Conservation (phyloP, 2,113 vertebrate species). For the Tichodroma muraria region DNA sequence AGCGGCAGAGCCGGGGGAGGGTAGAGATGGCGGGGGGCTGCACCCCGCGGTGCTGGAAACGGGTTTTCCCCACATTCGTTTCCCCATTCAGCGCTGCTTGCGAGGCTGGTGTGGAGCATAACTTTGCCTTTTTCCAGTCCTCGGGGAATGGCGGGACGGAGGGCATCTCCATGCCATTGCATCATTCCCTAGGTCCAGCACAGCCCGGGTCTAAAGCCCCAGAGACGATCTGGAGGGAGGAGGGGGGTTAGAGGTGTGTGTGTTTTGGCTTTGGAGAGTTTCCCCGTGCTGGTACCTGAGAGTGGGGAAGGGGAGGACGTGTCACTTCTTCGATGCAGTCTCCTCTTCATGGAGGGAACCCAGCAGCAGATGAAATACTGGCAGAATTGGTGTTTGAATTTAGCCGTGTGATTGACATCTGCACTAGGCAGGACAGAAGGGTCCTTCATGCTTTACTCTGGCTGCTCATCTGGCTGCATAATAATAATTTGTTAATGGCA, state of each 20-base stretch:
- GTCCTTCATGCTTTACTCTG: background rate
- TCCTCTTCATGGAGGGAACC: background rate
- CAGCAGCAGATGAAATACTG: background rate
- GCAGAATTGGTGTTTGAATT: background rate
- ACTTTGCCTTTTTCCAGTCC: slow-evolving; percentile 18
- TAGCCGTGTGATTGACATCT: background rate
- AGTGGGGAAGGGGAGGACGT: background rate
- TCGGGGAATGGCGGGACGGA: background rate
- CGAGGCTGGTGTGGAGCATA: background rate
- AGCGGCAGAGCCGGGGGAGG: background rate
- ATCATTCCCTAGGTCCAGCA: background rate
- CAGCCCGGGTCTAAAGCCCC: background rate
- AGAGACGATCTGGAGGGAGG: background rate
- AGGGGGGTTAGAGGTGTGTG: background rate
- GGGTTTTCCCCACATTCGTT: background rate
- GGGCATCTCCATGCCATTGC: background rate
- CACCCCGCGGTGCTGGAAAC: background rate
- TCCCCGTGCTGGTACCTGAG: background rate
- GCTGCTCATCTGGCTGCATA: background rate
- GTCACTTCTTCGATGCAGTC: background rate
- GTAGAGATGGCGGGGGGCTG: background rate
- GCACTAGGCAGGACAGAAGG: background rate
- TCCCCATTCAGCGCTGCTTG: background rate
- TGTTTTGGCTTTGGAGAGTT: background rate
- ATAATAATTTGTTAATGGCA: background rate